Percentiles rank a stretch among this genome's conserved stretches.
Conservation (phyloP, 2,888 invertebrate species). For the Drepana falcataria region DNA sequence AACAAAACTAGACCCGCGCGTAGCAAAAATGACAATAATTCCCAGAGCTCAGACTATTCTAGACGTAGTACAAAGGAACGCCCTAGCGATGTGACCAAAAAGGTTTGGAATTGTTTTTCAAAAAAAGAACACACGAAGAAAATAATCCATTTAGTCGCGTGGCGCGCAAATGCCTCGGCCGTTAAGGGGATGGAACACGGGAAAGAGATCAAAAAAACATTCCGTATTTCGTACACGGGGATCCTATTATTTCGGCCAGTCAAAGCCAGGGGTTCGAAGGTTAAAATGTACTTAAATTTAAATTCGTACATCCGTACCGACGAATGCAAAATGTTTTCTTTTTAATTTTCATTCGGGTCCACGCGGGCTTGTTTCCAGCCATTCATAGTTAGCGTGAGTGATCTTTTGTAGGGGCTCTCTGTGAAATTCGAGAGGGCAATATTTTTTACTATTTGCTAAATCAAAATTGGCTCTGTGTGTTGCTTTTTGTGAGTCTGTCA, state of each 20-base stretch:
- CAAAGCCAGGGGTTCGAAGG: conserved; percentile 66
- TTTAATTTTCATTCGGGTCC: conserved; percentile 69
- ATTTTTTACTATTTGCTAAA: conserved; percentile 66
- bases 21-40: conserved; percentile 13
- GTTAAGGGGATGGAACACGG: conserved; percentile 65
- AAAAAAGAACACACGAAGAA: conserved; percentile 71
- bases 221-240: conserved; percentile 54
- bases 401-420: conserved; percentile 74
- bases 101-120: conserved; percentile 50
- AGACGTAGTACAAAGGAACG: conserved; percentile 39
- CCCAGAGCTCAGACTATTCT: conserved; percentile 40
- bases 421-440: conserved; percentile 68
- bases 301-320: conserved; percentile 65
- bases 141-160: conserved; percentile 78
- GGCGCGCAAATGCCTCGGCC: conserved; percentile 61
- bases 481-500: conserved; percentile 23
- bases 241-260: conserved; percentile 71
- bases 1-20: conserved; percentile 35
- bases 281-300: conserved; percentile 76
- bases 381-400: conserved; percentile 76
- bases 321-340: conserved; percentile 57
- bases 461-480: conserved; percentile 55
- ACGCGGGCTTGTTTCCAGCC: conserved; percentile 64
- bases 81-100: conserved; percentile 32
- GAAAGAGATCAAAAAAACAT: conserved; percentile 69